Evolutionary conservation across 2,797 vertebrate genomes (phyloP).

Genomic region (Pagetopsis macropterus): DNA sequence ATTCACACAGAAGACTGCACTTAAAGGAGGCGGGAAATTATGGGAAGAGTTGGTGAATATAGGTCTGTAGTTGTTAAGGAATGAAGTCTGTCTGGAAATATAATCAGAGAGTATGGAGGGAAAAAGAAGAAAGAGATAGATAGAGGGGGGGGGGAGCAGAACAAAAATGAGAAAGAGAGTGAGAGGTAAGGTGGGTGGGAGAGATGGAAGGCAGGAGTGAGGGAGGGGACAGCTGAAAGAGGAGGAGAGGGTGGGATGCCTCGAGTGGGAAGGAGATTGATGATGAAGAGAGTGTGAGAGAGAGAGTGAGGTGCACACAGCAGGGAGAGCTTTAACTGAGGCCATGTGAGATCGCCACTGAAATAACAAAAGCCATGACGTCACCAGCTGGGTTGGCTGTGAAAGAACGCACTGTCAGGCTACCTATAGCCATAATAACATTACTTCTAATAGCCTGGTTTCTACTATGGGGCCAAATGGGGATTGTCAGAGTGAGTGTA

Average conservation of each 20-base stretch:
- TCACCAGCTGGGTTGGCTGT: conserved; percentile 51
- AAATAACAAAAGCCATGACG: conserved; percentile 71
- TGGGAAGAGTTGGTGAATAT: conserved; percentile 48
- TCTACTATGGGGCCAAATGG: conserved; percentile 29
- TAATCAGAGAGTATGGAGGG: conserved; percentile 63
- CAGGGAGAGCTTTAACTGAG: conserved; percentile 57
- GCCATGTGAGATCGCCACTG: conserved; percentile 63
- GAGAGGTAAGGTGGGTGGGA: conserved; percentile 66
- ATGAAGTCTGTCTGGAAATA: conserved; percentile 77
- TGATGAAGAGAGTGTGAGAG: conserved; percentile 24
- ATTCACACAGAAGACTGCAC: conserved; percentile 12
- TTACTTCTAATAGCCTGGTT: conserved; percentile 37
- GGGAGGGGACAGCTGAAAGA: conserved; percentile 52
- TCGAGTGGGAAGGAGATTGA: conserved; percentile 44
- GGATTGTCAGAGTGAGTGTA: conserved; percentile 4
- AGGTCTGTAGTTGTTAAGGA: conserved; percentile 65
- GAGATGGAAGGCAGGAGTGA: conserved; percentile 63
- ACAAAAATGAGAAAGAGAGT: conserved; percentile 43
- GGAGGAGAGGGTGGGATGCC: conserved; percentile 47
- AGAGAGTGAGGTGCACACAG: conserved; percentile 34
- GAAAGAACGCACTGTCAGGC: conserved; percentile 42
- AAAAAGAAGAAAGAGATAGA: background rate
- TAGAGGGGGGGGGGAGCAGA: conserved; percentile 5
- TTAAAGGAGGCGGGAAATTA: conserved; percentile 39
- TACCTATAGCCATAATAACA: conserved; percentile 49